Evolutionary conservation across 1,140 invertebrate genomes (phyloP).

Genomic region (Drosophila lacertosa): DNA sequence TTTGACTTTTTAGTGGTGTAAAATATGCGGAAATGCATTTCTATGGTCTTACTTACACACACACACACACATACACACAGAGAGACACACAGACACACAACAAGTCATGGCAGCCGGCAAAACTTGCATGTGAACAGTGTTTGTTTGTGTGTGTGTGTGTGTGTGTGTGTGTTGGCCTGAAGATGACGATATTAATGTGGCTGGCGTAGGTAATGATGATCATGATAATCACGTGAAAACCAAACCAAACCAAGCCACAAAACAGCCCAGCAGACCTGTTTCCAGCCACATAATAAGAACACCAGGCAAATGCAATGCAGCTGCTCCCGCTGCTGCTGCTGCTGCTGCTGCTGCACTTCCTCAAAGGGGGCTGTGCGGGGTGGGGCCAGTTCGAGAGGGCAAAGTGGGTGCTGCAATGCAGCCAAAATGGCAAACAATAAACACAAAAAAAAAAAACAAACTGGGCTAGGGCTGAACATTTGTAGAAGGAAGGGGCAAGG

Average conservation of each 20-base stretch:
- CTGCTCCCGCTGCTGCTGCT: slow-evolving; percentile 49
- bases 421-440: slow-evolving; percentile 63
- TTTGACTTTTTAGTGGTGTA: slow-evolving; percentile 82
- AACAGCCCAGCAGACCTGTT: slow-evolving; percentile 67
- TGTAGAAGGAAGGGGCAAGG: not conserved
- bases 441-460: slow-evolving; percentile 48
- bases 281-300: slow-evolving; percentile 76
- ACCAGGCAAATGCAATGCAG: slow-evolving; percentile 71
- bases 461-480: slow-evolving; percentile 36
- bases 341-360: slow-evolving; percentile 26
- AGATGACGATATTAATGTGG: slow-evolving; percentile 82
- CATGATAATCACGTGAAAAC: slow-evolving; percentile 82
- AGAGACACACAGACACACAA: slow-evolving; percentile 56
- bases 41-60: slow-evolving; percentile 77
- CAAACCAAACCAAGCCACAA: slow-evolving; percentile 70
- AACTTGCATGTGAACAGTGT: slow-evolving; percentile 70
- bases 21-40: slow-evolving; percentile 83
- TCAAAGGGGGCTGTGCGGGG: not conserved
- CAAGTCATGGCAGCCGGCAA: slow-evolving; percentile 79
- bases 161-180: slow-evolving; percentile 63
- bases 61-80: slow-evolving; percentile 8
- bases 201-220: slow-evolving; percentile 80
- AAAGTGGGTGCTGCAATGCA: slow-evolving; percentile 44
- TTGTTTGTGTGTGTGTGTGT: slow-evolving; percentile 21
- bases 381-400: slow-evolving; percentile 16